Conservation (phyloP, 2,113 vertebrate genomes). For the Elephantulus edwardii region DNA sequence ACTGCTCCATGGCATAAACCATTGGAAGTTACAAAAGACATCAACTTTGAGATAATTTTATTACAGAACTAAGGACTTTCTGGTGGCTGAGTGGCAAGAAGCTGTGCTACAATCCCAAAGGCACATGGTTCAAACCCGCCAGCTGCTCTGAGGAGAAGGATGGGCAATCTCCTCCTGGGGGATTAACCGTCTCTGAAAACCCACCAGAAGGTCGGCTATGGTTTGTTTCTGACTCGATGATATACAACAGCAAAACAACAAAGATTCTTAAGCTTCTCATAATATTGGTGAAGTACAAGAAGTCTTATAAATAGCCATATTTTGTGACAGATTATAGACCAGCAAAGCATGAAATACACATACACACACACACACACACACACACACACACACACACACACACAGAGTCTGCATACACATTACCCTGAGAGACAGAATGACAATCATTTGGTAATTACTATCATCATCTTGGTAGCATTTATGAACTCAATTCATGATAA, state of each 20-base stretch:
- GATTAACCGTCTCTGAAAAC: too few relatives aligned
- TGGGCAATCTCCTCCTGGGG: too few relatives aligned
- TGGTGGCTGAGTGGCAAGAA: too few relatives aligned
- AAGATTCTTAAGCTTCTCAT: neutral
- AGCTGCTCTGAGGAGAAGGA: too few relatives aligned
- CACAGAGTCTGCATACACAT: accelerated
- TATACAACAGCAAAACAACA: too few relatives aligned
- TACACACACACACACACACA: neutral
- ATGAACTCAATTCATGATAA: neutral
- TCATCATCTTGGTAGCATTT: neutral
- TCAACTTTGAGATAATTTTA: neutral
- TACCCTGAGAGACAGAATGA: neutral
- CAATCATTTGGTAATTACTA: neutral
- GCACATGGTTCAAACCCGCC: too few relatives aligned
- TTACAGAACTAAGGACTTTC: neutral
- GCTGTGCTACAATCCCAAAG: too few relatives aligned
- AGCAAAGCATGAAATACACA: neutral
- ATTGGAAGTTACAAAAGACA: constrained; percentile 38
- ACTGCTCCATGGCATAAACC: neutral
- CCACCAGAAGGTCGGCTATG: too few relatives aligned
- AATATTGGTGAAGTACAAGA: neutral
- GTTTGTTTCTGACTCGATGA: too few relatives aligned
- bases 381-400: too few relatives aligned
- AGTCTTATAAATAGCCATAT: neutral
- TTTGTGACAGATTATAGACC: neutral